Evolutionary conservation across 92 coral and sea anemone genomes (phyloP), one percentile per base, ranked within the genome.

Genomic region (Pocillopora meandrina): DNA sequence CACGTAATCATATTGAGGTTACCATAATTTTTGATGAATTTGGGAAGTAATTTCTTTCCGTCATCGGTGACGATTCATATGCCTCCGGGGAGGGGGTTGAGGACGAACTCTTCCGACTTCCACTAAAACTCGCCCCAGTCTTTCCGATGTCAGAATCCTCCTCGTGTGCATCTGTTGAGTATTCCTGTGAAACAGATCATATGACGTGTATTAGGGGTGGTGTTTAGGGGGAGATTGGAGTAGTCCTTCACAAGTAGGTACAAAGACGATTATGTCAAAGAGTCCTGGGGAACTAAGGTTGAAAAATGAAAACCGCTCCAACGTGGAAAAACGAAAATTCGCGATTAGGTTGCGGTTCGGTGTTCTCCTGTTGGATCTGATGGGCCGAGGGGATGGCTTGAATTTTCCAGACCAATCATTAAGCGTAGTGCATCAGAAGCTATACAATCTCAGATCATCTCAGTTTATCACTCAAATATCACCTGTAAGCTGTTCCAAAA

Each of bases 1-100:
- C 61, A 2, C n/a, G 26, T 59, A 1, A 56, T 75, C 64, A 93
- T 71, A 93, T 86, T 20, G 84, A 70, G 2, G 94, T 91, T 64
- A 93, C 94, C 26, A 60, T 74, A 78, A 69, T 88, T 59, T 86
- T 90, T 71, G 68, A 78, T 73, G 82, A 74, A 23, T 87, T 77
- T 52, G 64, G 56, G 84, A 82, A 90, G 36, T 77, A 82, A 17
- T 65, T 78, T 56, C 87, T 71, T 15, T 82, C 89, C 13, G 90
- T 89, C 9, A 87, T 82, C 9, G 95, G 93, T 20, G 97, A 93
- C 0, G 93, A 91, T 35, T 93, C 97, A 87, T 93, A 89, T 0
- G 75, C 85, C 31, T 93, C 95, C n/a, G 95, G 95, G 16, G 93
- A 87, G 9, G 91, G 92, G 19, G 94, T 82, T 6, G 83, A 64